Evolutionary conservation across 2,797 vertebrate genomes (phyloP).

Genomic region (Sebastes trivittatus): DNA sequence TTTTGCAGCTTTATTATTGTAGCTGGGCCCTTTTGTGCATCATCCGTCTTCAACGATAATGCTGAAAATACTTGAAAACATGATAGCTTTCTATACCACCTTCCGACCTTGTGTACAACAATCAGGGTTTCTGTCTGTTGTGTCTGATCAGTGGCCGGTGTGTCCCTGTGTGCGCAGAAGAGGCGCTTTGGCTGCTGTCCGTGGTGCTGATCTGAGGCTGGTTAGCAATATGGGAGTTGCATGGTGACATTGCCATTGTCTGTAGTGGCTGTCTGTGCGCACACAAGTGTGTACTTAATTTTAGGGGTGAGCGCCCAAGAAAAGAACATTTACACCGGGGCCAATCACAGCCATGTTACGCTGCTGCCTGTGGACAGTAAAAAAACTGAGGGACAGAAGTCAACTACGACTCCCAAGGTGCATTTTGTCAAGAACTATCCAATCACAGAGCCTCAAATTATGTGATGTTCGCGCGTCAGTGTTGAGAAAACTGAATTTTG

Average conservation of each 20-base stretch:
- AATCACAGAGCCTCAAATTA: not conserved
- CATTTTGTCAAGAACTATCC: too few species aligned
- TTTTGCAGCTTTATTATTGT: not conserved
- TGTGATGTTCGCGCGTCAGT: not conserved
- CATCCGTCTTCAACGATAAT: not conserved
- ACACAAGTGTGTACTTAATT: fast-evolving
- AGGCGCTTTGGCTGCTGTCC: not conserved
- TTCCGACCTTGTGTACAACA: too few species aligned
- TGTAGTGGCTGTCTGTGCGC: not conserved
- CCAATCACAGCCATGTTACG: too few species aligned
- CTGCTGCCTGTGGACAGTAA: too few species aligned
- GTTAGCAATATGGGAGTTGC: not conserved
- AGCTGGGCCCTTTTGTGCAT: not conserved
- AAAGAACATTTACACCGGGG: too few species aligned
- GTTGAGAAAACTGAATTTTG: not conserved
- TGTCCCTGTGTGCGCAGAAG: too few species aligned
- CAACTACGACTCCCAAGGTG: not conserved
- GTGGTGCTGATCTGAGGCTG: not conserved
- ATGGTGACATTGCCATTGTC: not conserved
- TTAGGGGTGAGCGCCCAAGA: too few species aligned
- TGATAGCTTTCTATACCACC: not conserved
- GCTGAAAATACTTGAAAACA: not conserved
- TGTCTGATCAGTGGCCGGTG: not conserved
- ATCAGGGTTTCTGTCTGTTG: not conserved
- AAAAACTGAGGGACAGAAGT: too few species aligned